Base-by-base conservation (phyloP, 2,113 vertebrate genomes). In the Dipodomys stephensi region DNA sequence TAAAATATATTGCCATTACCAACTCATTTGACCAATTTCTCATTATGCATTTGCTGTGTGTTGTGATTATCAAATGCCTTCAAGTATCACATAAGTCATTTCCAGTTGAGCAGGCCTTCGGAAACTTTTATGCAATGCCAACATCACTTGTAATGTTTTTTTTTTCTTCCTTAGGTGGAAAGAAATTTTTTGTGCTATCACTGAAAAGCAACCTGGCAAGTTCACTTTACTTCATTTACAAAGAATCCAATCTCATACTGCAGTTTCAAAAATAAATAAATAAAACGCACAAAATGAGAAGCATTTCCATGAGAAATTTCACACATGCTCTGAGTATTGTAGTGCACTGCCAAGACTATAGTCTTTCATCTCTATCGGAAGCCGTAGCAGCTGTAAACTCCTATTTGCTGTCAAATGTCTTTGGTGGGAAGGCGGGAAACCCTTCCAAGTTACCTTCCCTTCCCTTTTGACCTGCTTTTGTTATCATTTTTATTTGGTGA, bases 281-380 rank as follows among this genome's bases (percentile, higher is more conserved):
- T 93, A 92, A 95, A 96, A 84, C 83, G 28, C 25, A 46, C n/a
- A 94, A 69, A 87, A 92, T 32, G 32, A 69, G 76, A 90, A 92
- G 88, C 44, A 83, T 95, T 96, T 94, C 74, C 46, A 28, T 57
- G 90, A 95, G 90, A 95, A 93, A 92, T 93, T 94, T 96, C 95
- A 92, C 92, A 94, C 90, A 87, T 71, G 81, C 93, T 96, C 71
- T 95, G 83, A 95, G 83, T 80, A 77, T 49, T 68, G 60, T 57
- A n/a, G 64, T 88, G 35, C 19, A 83, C 8, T 88, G 87, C 96
- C 82, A 87, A 94, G 90, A 49, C 53, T 65, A 73, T 65, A 73
- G 84, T 79, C 92, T 96, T 95, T 93, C 89, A 88, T 96, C 95
- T 96, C 95, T 0, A 69, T 53, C 62, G 93, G 96, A 93, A 90